Percentiles rank a stretch among this genome's conserved stretches.
phyloP scores from a whole-genome alignment of 2,113 vertebrate genomes.

The Ciconia boyciana region DNA sequence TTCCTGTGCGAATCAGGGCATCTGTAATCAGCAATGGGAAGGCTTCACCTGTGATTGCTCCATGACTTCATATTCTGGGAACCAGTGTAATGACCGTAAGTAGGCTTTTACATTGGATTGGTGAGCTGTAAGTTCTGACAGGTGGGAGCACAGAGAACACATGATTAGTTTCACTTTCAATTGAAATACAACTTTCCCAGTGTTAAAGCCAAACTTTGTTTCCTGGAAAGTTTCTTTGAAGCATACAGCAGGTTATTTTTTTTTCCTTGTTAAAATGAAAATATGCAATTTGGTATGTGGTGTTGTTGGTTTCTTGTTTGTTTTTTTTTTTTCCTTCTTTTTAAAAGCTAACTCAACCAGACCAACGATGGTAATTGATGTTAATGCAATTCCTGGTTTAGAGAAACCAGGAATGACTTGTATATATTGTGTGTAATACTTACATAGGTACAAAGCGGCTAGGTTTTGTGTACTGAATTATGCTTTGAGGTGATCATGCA shows the following conservation, averaged over 20 bases:
- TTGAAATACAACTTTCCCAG: neutral
- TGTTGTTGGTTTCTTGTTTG: no score
- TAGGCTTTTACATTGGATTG: slow-evolving; percentile 34
- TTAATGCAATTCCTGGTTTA: neutral
- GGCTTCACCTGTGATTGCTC: slow-evolving; percentile 96
- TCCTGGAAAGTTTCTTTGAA: neutral
- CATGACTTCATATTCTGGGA: slow-evolving; percentile 96
- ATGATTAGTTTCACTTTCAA: neutral
- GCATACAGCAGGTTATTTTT: neutral
- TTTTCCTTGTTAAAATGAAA: neutral
- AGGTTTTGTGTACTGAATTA: neutral
- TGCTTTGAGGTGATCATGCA: neutral
- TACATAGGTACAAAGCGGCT: neutral
- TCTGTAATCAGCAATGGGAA: slow-evolving; percentile 98
- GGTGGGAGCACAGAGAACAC: neutral
- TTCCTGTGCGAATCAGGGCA: slow-evolving; percentile 94
- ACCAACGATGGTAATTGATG: neutral
- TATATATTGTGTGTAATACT: neutral
- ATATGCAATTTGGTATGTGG: neutral
- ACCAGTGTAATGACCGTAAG: slow-evolving; percentile 98
- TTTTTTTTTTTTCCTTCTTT: neutral
- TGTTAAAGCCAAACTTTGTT: neutral
- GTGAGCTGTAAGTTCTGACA: neutral
- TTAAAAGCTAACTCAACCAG: neutral
- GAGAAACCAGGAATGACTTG: neutral